Conservation (phyloP, 2,113 vertebrate species). For the Amphiprion ocellaris region DNA sequence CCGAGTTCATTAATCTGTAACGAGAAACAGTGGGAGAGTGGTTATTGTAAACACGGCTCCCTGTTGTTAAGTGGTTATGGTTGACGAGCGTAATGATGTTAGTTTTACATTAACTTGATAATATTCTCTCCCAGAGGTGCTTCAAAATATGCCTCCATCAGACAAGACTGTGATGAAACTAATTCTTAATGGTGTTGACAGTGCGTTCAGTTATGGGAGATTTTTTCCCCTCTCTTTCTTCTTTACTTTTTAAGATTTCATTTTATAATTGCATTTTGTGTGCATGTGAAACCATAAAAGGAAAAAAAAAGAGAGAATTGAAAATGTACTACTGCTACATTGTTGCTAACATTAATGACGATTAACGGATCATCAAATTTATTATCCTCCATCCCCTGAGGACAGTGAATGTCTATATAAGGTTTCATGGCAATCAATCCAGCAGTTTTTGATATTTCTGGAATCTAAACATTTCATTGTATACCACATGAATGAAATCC, state of each 20-base stretch:
- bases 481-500: background rate
- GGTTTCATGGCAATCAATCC: no score
- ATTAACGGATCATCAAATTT: no score
- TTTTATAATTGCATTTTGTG: background rate
- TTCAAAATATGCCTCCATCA: constrained; percentile 55
- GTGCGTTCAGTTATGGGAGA: background rate
- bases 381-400: no score
- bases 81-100: constrained; percentile 74
- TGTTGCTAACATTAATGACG: no score
- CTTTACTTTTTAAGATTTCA: background rate
- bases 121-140: constrained; percentile 65
- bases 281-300: background rate
- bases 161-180: constrained; percentile 47
- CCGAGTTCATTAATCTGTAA: constrained; percentile 79
- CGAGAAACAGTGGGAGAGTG: constrained; percentile 69
- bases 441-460: no score
- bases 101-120: constrained; percentile 76
- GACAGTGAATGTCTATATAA: no score
- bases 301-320: no score
- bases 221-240: background rate
- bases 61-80: constrained; percentile 79
- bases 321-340: no score
- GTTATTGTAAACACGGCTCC: constrained; percentile 72
- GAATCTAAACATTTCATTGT: no score
- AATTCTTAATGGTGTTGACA: constrained; percentile 55